Evolutionary conservation across 2,888 invertebrate genomes (phyloP).

Genomic region (Hololepta plana): DNA sequence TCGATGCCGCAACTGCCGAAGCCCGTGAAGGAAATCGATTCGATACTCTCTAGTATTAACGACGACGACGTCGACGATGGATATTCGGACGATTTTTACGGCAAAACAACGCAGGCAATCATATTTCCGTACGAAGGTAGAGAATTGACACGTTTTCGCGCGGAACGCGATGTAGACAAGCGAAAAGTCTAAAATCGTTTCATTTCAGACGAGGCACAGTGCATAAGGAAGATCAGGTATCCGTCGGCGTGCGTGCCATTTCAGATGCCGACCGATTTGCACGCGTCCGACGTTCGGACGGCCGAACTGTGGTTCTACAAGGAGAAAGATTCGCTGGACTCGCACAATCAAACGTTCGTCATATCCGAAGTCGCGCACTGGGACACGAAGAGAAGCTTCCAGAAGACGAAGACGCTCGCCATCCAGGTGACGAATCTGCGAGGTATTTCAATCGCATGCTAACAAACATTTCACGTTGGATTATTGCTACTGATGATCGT

Average conservation of each 20-base stretch:
- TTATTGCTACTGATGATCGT: constrained; percentile 9
- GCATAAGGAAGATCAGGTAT: constrained; percentile 29
- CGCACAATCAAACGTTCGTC: constrained; percentile 55
- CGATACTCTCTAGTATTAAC: constrained; percentile 33
- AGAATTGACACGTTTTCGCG: constrained; percentile 1
- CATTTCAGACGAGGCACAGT: constrained; percentile 32
- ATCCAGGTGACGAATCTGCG: constrained; percentile 56
- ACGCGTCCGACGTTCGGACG: constrained; percentile 53
- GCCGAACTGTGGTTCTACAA: constrained; percentile 74
- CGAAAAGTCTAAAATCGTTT: constrained; percentile 2
- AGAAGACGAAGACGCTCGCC: constrained; percentile 61
- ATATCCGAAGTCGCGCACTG: constrained; percentile 64
- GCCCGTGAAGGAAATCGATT: constrained; percentile 58
- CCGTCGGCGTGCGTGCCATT: constrained; percentile 62
- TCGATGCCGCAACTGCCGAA: constrained; percentile 47
- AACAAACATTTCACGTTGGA: background rate
- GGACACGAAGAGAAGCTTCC: constrained; percentile 49
- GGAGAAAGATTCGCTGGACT: constrained; percentile 41
- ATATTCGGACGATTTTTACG: constrained; percentile 62
- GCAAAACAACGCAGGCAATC: constrained; percentile 67
- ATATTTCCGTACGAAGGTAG: constrained; percentile 64
- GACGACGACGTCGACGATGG: constrained; percentile 27
- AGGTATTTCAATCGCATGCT: constrained; percentile 24
- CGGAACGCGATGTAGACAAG: background rate
- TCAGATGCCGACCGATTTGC: constrained; percentile 56